Evolutionary conservation across 2,888 invertebrate genomes (phyloP).

Genomic region (Metellina segmentata): DNA sequence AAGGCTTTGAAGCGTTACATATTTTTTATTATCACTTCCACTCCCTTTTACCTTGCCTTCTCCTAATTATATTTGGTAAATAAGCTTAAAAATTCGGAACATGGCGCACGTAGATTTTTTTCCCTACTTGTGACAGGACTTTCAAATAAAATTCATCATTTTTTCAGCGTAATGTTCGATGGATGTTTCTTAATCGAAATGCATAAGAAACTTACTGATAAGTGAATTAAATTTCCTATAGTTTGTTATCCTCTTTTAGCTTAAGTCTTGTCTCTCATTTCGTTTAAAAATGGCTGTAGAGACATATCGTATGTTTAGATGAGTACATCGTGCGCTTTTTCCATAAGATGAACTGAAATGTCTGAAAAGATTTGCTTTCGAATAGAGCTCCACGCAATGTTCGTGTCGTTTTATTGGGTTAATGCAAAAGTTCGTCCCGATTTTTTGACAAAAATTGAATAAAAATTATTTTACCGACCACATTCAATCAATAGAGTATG

Average conservation of each 20-base stretch:
- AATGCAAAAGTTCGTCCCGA: too few species aligned
- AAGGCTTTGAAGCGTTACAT: constrained; percentile 45
- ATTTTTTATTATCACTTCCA: constrained; percentile 6
- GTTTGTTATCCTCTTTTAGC: neutral
- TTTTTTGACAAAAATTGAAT: too few species aligned
- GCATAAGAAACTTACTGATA: neutral
- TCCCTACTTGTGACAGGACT: neutral
- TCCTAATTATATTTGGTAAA: constrained; percentile 59
- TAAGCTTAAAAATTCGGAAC: constrained; percentile 38
- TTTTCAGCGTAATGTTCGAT: neutral
- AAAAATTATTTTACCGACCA: too few species aligned
- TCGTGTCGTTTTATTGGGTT: too few species aligned
- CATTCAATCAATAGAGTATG: too few species aligned
- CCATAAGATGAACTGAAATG: too few species aligned
- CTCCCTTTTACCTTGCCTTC: constrained; percentile 26
- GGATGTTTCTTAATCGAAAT: neutral
- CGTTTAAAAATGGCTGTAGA: too few species aligned
- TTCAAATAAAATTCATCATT: neutral
- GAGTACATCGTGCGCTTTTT: too few species aligned
- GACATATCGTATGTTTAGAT: too few species aligned
- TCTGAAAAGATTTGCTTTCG: too few species aligned
- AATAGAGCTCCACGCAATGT: too few species aligned
- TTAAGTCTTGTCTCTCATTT: too few species aligned
- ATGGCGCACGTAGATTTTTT: neutral
- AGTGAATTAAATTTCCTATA: neutral